phyloP scores from a whole-genome alignment of 1,140 invertebrate genomes.

The Archegozetes longisetosus region DNA sequence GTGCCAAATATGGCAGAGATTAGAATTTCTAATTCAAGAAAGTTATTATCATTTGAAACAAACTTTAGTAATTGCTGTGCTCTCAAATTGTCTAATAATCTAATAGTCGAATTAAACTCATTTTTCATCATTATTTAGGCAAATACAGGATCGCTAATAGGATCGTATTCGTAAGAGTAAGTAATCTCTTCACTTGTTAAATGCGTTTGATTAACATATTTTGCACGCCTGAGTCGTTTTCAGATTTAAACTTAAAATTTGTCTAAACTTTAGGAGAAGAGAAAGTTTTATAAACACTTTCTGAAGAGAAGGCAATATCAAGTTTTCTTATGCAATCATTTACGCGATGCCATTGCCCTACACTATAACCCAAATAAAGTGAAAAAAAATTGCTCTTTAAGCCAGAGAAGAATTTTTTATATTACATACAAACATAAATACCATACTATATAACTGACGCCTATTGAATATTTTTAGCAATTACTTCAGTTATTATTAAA shows the following conservation, averaged over 20 bases:
- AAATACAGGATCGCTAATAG: conserved; percentile 61
- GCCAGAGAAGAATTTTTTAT: too few relatives aligned
- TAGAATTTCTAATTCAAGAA: too few relatives aligned
- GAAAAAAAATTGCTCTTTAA: too few relatives aligned
- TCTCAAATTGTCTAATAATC: too few relatives aligned
- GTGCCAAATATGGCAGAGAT: too few relatives aligned
- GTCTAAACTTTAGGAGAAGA: neutral
- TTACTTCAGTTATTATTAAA: too few relatives aligned
- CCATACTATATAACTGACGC: too few relatives aligned
- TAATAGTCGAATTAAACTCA: too few relatives aligned
- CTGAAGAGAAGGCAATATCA: neutral
- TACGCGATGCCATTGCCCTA: neutral
- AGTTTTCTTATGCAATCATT: neutral
- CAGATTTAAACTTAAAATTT: neutral
- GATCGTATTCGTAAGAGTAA: conserved; percentile 56
- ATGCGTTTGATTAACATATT: neutral
- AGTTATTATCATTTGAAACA: too few relatives aligned
- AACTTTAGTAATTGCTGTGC: too few relatives aligned
- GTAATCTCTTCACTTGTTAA: conserved; percentile 21
- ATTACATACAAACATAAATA: too few relatives aligned
- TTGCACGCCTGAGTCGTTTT: neutral
- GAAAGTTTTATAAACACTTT: neutral
- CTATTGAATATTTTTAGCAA: too few relatives aligned
- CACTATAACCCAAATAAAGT: neutral
- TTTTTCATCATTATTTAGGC: conserved; percentile 32